Percentiles rank a stretch among this genome's conserved stretches.
Conservation (phyloP, 92 coral and sea anemone species). For the Parazoanthus swiftii region DNA sequence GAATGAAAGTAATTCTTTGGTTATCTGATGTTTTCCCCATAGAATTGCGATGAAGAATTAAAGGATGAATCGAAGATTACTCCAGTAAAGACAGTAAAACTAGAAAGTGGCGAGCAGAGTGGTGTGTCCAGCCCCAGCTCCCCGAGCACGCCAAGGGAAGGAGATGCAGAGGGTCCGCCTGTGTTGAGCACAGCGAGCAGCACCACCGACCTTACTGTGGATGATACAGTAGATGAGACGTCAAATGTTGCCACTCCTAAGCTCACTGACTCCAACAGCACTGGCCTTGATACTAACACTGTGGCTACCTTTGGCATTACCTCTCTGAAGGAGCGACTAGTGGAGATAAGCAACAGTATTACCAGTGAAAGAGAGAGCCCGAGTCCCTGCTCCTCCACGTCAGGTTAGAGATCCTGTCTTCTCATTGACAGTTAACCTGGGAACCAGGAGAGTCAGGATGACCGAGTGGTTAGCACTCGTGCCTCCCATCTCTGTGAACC, state of each 20-base stretch:
- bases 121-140: slow-evolving; percentile 73
- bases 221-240: slow-evolving; percentile 49
- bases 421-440: too few relatives aligned
- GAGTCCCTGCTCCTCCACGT: slow-evolving; percentile 90
- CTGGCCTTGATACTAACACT: slow-evolving; percentile 1
- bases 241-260: slow-evolving; percentile 35
- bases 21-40: slow-evolving; percentile 15
- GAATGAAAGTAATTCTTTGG: background rate
- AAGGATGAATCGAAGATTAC: slow-evolving; percentile 42
- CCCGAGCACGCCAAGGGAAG: slow-evolving; percentile 74
- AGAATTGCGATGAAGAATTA: slow-evolving; percentile 48
- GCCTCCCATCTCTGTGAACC: too few relatives aligned
- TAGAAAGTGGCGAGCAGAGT: slow-evolving; percentile 64
- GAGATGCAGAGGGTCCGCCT: slow-evolving; percentile 68
- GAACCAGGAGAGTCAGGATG: too few relatives aligned
- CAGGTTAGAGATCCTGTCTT: slow-evolving; percentile 57
- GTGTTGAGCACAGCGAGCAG: slow-evolving; percentile 73
- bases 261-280: background rate
- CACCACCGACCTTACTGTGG: slow-evolving; percentile 71
- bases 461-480: too few relatives aligned
- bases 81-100: slow-evolving; percentile 43
- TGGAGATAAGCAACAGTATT: slow-evolving; percentile 60
- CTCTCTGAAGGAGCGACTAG: slow-evolving; percentile 54
- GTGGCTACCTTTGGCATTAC: slow-evolving; percentile 31
- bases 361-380: slow-evolving; percentile 72